Evolutionary conservation across 2,888 invertebrate species (phyloP).

Genomic region (Dione vanillae): DNA sequence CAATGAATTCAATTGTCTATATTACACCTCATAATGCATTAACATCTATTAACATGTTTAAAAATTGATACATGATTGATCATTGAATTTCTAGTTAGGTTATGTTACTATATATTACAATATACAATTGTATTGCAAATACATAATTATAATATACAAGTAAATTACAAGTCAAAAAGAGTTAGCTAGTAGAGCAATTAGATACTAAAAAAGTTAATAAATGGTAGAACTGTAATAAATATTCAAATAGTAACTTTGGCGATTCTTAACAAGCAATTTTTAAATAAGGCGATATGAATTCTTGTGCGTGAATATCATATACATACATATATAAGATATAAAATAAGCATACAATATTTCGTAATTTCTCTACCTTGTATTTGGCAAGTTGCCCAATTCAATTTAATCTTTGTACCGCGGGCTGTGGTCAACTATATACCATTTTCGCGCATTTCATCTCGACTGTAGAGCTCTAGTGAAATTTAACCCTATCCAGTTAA

Average conservation of each 20-base stretch:
- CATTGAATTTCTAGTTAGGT: background rate
- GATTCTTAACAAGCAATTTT: constrained; percentile 1
- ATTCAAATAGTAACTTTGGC: too few species aligned
- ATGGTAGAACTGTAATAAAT: too few species aligned
- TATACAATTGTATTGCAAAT: too few species aligned
- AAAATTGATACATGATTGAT: background rate
- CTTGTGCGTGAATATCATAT: constrained; percentile 26
- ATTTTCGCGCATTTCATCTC: constrained; percentile 56
- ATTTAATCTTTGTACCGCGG: constrained; percentile 77
- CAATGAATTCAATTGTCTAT: constrained; percentile 3
- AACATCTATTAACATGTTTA: background rate
- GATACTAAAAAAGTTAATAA: too few species aligned
- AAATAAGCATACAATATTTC: constrained; percentile 78
- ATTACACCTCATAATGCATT: background rate
- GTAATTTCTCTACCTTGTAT: constrained; percentile 66
- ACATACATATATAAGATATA: constrained; percentile 47
- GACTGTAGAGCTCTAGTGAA: constrained; percentile 55
- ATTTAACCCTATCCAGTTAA: constrained; percentile 59
- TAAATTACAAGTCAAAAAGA: too few species aligned
- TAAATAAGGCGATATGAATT: background rate
- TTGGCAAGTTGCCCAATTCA: constrained; percentile 72
- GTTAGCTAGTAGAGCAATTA: too few species aligned
- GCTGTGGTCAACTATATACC: constrained; percentile 72
- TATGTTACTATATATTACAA: too few species aligned
- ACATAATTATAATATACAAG: too few species aligned